A percentile compares a stretch with the other conserved stretches of the same genome.
Evolutionary conservation across 2,113 vertebrate species (phyloP).

Genomic region (Sphyrna mokarran): DNA sequence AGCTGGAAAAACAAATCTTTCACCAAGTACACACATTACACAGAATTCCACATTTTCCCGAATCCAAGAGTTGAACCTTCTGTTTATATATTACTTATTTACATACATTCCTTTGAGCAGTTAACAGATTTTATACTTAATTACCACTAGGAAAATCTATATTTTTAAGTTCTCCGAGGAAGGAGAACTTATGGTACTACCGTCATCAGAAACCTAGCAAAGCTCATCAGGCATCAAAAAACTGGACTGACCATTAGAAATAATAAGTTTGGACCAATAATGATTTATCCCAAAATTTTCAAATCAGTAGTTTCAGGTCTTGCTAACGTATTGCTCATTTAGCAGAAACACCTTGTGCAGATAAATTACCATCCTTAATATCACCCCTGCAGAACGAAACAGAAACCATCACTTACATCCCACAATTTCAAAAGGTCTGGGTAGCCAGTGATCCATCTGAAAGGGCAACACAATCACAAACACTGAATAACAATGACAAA

Average conservation of each 20-base stretch:
- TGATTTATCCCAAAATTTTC: neutral
- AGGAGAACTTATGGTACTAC: neutral
- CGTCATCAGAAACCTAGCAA: neutral
- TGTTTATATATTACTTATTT: neutral
- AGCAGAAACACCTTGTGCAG: neutral
- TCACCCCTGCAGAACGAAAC: neutral
- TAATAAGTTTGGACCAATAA: neutral
- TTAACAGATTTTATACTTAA: neutral
- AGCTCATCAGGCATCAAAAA: neutral
- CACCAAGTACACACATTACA: neutral
- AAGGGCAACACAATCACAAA: neutral
- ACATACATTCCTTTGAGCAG: neutral
- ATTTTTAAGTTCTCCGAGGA: neutral
- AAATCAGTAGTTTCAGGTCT: neutral
- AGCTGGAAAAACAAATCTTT: neutral
- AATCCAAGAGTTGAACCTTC: neutral
- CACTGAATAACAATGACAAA: neutral
- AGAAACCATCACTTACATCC: slow-evolving; percentile 2
- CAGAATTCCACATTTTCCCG: neutral
- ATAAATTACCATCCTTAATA: neutral
- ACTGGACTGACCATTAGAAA: neutral
- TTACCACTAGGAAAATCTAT: neutral
- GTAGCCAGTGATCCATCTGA: slow-evolving; percentile 24
- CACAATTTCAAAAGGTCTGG: slow-evolving; percentile 10
- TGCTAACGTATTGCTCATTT: neutral